Percentiles rank a stretch among this genome's conserved stretches.
Evolutionary conservation across 1,140 invertebrate species (phyloP).

Genomic region (Apis cerana): DNA sequence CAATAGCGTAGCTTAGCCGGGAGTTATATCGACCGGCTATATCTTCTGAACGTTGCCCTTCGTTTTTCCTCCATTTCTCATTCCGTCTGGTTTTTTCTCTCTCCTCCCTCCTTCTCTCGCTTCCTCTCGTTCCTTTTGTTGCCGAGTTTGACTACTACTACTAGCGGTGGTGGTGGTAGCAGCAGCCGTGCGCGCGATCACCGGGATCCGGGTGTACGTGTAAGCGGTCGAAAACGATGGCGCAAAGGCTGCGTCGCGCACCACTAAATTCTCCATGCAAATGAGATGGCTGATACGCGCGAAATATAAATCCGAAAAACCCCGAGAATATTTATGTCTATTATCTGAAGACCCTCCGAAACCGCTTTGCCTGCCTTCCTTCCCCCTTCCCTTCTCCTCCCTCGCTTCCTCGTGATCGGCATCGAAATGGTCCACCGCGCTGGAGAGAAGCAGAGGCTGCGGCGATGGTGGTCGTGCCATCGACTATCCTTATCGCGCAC

Average conservation of each 20-base stretch:
- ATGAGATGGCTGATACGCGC: slow-evolving; percentile 78
- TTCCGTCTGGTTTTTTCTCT: slow-evolving; percentile 52
- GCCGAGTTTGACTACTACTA: slow-evolving; percentile 27
- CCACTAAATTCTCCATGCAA: slow-evolving; percentile 79
- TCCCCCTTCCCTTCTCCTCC: background rate
- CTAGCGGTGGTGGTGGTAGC: too few species aligned
- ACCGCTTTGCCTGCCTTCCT: slow-evolving; percentile 20
- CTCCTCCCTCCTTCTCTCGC: slow-evolving; percentile 5
- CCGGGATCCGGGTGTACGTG: slow-evolving; percentile 30
- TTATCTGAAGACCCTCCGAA: slow-evolving; percentile 72
- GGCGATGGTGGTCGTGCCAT: background rate
- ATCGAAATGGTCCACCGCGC: background rate
- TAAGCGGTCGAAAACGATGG: slow-evolving; percentile 2
- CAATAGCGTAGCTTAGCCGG: slow-evolving; percentile 71
- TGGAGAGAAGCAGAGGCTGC: too few species aligned
- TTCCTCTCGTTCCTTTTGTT: slow-evolving; percentile 30
- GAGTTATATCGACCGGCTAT: slow-evolving; percentile 72
- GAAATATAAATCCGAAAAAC: slow-evolving; percentile 80
- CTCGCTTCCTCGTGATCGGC: slow-evolving; percentile 18
- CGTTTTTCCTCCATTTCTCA: slow-evolving; percentile 59
- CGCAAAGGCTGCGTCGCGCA: slow-evolving; percentile 53
- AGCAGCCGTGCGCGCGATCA: background rate
- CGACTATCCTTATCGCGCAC: background rate
- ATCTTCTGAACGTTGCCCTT: slow-evolving; percentile 68
- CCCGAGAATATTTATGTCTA: slow-evolving; percentile 78